Base-by-base conservation (phyloP, 23 tunicate genomes). In the Styela clava region DNA sequence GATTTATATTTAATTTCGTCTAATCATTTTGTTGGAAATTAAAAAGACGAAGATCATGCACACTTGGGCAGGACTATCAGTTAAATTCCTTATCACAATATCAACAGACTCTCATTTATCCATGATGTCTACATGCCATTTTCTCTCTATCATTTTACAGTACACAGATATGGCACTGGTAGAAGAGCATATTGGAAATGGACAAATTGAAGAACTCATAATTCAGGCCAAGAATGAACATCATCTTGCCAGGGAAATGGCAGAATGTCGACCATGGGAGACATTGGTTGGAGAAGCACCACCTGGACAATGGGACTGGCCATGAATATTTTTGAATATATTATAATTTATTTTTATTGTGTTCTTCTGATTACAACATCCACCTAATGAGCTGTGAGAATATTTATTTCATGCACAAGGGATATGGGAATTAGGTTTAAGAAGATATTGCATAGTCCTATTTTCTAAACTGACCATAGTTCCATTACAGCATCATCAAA, bases 291-390 rank as follows among this genome's bases (percentile, higher is more conserved):
- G 73, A 27, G 85, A 88, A 74, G 85, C 98, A 33, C 98, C 98
- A 25, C 74, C 79, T 25, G 93, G 98, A 21, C 98, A 93, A 71
- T 93, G 98, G 98, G 79, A 69, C 16, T 93, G 98, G 98, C 98
- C 98, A 3, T 93, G 84, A 87, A n/a, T n/a, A n/a, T n/a, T 26
- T 63, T 63, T 74, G 3, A 5, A 30, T 76, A 7, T 1, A 12
- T 37, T 24, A 52, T 21, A 29, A 44, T 7, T 44, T 44, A 44
- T n/a, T 76, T 22, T 18, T 1, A 34, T 72, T 33, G 56, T 27
- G 20, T 35, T 16, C 22, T 31, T 73, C 44, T 31, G 36, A 31
- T 73, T 33, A n/a, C 16, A 73, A 34, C 36, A n/a, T 69, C 20
- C 32, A 19, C 74, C 30, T 28, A 69, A 69, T 28, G 20, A 69